Evolutionary conservation across 2,113 vertebrate species (phyloP), one percentile per base, ranked within the genome.

Genomic region (Spheniscus mendiculus): DNA sequence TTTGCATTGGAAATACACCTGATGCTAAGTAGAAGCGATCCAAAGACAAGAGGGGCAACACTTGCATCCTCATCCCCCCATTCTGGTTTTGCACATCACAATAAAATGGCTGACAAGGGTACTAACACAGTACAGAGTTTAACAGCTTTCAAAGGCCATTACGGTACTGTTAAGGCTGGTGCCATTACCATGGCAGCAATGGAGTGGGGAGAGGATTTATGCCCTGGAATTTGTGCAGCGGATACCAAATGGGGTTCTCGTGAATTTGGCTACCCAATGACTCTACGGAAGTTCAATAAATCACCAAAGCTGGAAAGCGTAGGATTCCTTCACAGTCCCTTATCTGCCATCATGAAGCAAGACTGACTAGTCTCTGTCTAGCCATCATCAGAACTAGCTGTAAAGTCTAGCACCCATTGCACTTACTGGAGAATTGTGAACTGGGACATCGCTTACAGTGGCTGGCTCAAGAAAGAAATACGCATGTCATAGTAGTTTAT

Each of bases 181-280:
- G 15, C 40, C 50, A 44, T 70, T 32, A 47, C 16, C 29, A 16
- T 2, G 11, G 61, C 61, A 88, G 70, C 42, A 74, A 42, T 9
- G 32, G 22, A 77, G 32, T 3, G 14, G 9, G 45, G 11, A 95
- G 42, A 61, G 27, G 15, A 15, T 83, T 88, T 44, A 73, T 12
- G 25, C 8, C 12, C 67, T 77, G 62, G 25, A 70, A 81, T 45
- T 80, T 38, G 21, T n/a, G 30, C 45, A 83, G 61, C 1, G 0
- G 36, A 36, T 62, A 73, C 9, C 53, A 81, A 74, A 61, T 14
- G 32, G 15, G 2, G 16, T 61, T 86, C 38, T 56, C 0, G 0
- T 61, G 20, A 72, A 42, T 87, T 59, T 73, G 27, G 63, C 23
- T 66, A 52, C 29, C 19, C 25, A 36, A 0, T 10, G 36, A 49